Conservation (phyloP, 2,888 invertebrate species). For the Drosophila ustulata region DNA sequence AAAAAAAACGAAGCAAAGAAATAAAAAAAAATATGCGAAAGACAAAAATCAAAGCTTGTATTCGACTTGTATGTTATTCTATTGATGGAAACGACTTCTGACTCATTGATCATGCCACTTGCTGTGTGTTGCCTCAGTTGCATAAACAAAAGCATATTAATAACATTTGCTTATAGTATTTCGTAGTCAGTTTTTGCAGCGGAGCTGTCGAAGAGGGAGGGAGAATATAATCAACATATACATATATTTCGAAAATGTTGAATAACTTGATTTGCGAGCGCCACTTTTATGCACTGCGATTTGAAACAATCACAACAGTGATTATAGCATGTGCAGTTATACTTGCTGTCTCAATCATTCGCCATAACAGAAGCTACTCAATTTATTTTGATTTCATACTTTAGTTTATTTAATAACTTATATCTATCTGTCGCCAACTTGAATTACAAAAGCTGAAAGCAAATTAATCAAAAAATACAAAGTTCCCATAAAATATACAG, state of each 20-base stretch:
- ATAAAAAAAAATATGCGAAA: background rate
- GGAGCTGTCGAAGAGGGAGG: background rate
- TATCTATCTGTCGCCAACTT: too few species aligned
- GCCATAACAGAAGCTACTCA: background rate
- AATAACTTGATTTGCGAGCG: slow-evolving; percentile 69
- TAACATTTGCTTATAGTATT: slow-evolving; percentile 10
- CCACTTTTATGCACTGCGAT: slow-evolving; percentile 15
- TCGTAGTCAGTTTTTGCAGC: slow-evolving; percentile 9
- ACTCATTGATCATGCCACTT: slow-evolving; percentile 23
- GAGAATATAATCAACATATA: too few species aligned
- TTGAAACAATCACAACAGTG: background rate
- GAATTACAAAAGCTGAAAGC: background rate
- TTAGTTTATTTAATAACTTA: background rate
- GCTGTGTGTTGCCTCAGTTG: slow-evolving; percentile 23
- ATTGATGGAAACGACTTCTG: background rate
- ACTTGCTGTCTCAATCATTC: background rate
- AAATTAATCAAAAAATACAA: background rate
- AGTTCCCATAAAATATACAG: too few species aligned
- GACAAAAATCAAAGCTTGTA: slow-evolving; percentile 5
- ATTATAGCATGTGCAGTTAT: background rate
- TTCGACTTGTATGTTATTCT: background rate
- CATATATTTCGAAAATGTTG: slow-evolving; percentile 56
- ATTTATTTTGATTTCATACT: background rate
- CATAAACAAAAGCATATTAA: slow-evolving; percentile 46
- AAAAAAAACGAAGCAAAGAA: slow-evolving; percentile 5